Conservation (phyloP, 2,888 invertebrate species). For the Apamea crenata region DNA sequence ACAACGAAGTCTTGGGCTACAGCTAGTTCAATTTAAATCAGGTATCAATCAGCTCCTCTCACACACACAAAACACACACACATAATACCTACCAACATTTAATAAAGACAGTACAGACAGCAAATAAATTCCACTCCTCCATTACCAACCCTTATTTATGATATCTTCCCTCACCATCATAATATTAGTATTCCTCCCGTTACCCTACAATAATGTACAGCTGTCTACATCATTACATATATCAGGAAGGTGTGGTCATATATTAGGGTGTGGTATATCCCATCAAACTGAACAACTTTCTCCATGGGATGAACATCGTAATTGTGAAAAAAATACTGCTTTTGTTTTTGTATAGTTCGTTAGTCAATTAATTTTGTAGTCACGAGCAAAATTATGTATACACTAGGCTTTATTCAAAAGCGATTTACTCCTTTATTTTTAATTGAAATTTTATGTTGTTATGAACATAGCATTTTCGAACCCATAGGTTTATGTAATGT, state of each 20-base stretch:
- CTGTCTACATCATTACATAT: neutral
- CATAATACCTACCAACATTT: neutral
- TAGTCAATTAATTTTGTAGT: too few relatives aligned
- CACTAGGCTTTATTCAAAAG: too few relatives aligned
- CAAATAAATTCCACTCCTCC: neutral
- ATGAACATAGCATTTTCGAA: too few relatives aligned
- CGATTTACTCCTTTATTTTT: too few relatives aligned
- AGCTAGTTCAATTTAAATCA: neutral
- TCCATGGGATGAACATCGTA: neutral
- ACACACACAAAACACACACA: neutral
- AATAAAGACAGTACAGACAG: neutral
- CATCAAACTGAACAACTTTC: neutral
- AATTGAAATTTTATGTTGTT: too few relatives aligned
- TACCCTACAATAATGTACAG: neutral
- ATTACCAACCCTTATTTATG: neutral
- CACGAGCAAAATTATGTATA: too few relatives aligned
- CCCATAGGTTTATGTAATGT: too few relatives aligned
- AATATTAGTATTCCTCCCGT: slow-evolving; percentile 29
- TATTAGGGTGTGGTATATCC: neutral
- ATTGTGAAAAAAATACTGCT: too few relatives aligned
- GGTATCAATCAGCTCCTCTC: neutral
- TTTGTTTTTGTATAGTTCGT: too few relatives aligned
- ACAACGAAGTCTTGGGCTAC: neutral
- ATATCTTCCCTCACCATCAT: neutral
- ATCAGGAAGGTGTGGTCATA: neutral